phyloP scores from a whole-genome alignment of 2,888 invertebrate genomes.

The Idaea biselata region DNA sequence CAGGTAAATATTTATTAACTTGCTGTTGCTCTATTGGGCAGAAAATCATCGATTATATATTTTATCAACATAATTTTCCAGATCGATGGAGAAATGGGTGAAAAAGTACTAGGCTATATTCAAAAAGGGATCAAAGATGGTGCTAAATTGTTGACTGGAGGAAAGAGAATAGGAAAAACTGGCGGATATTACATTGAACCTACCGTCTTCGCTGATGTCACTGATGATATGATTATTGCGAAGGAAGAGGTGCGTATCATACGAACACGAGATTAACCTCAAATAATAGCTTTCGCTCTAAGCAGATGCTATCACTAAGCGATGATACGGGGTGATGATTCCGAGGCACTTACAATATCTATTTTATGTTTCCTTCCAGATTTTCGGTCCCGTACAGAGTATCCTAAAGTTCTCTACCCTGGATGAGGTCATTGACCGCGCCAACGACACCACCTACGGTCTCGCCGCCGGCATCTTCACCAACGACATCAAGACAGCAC shows the following conservation, averaged over 20 bases:
- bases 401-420: slow-evolving; percentile 90
- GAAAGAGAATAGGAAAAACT: slow-evolving; percentile 79
- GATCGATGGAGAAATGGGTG: slow-evolving; percentile 86
- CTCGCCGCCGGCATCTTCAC: slow-evolving; percentile 92
- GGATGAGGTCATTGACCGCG: slow-evolving; percentile 90
- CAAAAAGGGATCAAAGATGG: slow-evolving; percentile 90
- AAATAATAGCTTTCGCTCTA: no score
- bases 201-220: slow-evolving; percentile 87
- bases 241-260: slow-evolving; percentile 83
- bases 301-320: not conserved
- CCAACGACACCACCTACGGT: slow-evolving; percentile 90
- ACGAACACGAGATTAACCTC: not conserved
- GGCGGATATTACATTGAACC: slow-evolving; percentile 88
- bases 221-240: slow-evolving; percentile 88
- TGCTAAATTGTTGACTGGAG: slow-evolving; percentile 88
- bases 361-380: slow-evolving; percentile 68
- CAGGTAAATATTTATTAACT: slow-evolving; percentile 23
- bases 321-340: not conserved
- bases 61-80: slow-evolving; percentile 50
- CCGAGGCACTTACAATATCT: not conserved
- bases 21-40: no score
- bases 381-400: slow-evolving; percentile 94
- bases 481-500: slow-evolving; percentile 87
- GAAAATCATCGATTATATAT: no score
- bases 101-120: slow-evolving; percentile 87